Evolutionary conservation across 2,113 vertebrate genomes (phyloP), one percentile per base, ranked within the genome.

Genomic region (Mandrillus leucophaeus): DNA sequence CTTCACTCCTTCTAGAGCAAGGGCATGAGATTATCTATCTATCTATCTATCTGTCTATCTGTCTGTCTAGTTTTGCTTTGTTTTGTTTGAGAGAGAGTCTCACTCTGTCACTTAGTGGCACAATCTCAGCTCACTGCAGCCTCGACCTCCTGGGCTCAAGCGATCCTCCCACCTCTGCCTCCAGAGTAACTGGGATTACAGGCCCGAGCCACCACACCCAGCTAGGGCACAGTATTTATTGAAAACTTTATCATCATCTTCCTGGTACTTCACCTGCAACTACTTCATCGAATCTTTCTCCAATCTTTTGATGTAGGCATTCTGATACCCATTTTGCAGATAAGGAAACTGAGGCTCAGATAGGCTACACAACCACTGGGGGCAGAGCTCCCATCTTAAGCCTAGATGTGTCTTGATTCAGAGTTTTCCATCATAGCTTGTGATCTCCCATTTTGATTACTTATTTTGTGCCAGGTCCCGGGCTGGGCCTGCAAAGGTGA

Each of bases 261-360:
- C 27, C 68, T 23, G 48, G 30, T 93, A 68, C 43, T 96, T 95
- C 79, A 50, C 45, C 25, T 86, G 48, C 22, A 76, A 35, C 83
- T 32, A 68, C 18, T 79, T 84, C 73, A 79, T n/a, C 59, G 70
- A 10, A 66, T 89, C 52, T 86, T 91, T 85, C 40, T 75, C 66
- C 23, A 66, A 2, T 70, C 81, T 94, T 83, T 20, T 84, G 70
- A 94, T 76, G 64, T 13, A 52, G 18, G n/a, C 55, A 50, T 66
- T 95, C 81, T 89, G 35, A 9, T n/a, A 78, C 2, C 76, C 82
- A 75, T 96, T 85, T 96, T 85, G 85, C 59, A 97, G 82, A 92
- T 73, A 40, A 95, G 66, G 40, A 97, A 90, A 93, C 50, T 6
- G n/a, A 84, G 38, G 52, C 8, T 70, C 30, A 18, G 27, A 86